Conservation (phyloP, 2,888 invertebrate genomes). For the Noctua pronuba region DNA sequence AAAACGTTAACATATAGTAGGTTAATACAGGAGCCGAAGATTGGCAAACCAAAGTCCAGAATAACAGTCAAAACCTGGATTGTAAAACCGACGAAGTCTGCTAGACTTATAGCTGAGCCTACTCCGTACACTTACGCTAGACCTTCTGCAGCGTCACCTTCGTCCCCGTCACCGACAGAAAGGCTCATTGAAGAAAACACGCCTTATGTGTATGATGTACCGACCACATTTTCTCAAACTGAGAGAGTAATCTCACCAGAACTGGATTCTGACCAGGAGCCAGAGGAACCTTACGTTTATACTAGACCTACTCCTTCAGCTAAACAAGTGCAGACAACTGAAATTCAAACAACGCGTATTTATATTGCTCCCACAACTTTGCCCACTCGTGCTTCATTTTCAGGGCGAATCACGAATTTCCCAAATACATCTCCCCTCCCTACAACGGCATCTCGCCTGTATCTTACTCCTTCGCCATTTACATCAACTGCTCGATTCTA, state of each 20-base stretch:
- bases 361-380: constrained; percentile 71
- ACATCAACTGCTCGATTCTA: constrained; percentile 79
- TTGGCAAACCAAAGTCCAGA: constrained; percentile 82
- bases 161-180: constrained; percentile 71
- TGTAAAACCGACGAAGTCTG: constrained; percentile 83
- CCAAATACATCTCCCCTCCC: constrained; percentile 72
- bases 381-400: constrained; percentile 71
- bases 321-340: constrained; percentile 70
- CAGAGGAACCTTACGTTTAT: constrained; percentile 73
- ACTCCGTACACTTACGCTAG: constrained; percentile 78
- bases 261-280: constrained; percentile 62
- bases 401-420: constrained; percentile 69
- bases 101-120: constrained; percentile 76
- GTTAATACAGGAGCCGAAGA: constrained; percentile 79
- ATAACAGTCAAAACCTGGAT: constrained; percentile 88
- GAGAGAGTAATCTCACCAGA: constrained; percentile 66
- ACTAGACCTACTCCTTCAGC: constrained; percentile 74
- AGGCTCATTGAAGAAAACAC: constrained; percentile 72
- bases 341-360: constrained; percentile 69
- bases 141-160: constrained; percentile 66
- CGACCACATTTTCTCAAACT: constrained; percentile 69
- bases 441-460: constrained; percentile 76
- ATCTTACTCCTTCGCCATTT: constrained; percentile 81
- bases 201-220: constrained; percentile 77
- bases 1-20: constrained; percentile 84